These are phyloP conservation scores for Anableps anableps DNA, from an alignment of 2,797 vertebrate species.

Conservation along the genomic window DNA sequence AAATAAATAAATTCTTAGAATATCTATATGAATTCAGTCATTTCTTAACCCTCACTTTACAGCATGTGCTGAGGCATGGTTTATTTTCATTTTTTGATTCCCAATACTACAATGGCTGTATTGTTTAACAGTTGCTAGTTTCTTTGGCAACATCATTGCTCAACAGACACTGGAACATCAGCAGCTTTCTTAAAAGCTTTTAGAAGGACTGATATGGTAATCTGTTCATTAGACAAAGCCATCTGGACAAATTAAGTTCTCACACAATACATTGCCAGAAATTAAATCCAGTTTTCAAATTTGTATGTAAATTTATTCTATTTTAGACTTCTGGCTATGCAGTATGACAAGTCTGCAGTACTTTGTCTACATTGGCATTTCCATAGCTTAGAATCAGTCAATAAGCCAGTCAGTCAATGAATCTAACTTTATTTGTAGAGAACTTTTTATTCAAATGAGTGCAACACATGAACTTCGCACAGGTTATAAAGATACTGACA, in stretches of 20 bases:
- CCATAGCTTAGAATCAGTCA: not conserved
- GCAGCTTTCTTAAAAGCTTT: slow-evolving; percentile 13
- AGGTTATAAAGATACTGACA: not conserved
- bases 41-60: not conserved
- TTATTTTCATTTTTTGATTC: not conserved
- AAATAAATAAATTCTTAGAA: not conserved
- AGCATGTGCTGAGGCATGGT: not conserved
- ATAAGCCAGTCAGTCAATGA: not conserved
- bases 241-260: not conserved
- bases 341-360: not conserved
- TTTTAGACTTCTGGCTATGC: not conserved
- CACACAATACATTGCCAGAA: not conserved
- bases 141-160: not conserved
- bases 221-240: not conserved
- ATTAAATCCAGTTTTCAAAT: not conserved
- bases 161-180: not conserved
- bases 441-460: not conserved
- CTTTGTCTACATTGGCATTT: not conserved
- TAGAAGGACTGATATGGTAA: slow-evolving; percentile 1
- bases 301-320: not conserved
- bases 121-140: not conserved
- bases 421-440: not conserved
- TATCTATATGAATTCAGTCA: not conserved
- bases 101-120: not conserved
- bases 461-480: not conserved